phyloP scores from a whole-genome alignment of 2,113 vertebrate species.

The Sebastes fasciatus region DNA sequence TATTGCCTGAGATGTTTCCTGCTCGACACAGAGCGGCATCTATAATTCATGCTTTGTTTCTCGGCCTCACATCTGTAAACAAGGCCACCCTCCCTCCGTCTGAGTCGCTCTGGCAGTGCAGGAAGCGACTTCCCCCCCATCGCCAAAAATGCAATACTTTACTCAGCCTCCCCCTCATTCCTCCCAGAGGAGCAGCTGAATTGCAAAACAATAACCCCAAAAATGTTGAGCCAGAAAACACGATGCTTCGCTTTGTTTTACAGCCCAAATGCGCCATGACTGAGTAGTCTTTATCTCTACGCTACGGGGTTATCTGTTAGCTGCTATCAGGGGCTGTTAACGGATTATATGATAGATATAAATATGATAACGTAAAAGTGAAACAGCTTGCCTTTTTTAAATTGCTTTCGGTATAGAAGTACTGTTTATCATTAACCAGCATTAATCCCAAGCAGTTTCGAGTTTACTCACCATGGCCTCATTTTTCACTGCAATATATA shows the following conservation, averaged over 20 bases:
- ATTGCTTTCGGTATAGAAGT: neutral
- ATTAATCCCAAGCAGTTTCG: neutral
- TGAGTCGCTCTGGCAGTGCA: neutral
- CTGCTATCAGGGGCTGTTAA: neutral
- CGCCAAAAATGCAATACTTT: neutral
- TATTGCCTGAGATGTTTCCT: slow-evolving; percentile 23
- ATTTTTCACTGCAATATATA: no score
- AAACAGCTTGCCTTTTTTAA: neutral
- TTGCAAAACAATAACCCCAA: slow-evolving; percentile 10
- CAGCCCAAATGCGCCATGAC: neutral
- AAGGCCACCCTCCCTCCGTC: slow-evolving; percentile 11
- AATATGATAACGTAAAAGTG: neutral
- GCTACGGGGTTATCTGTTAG: neutral
- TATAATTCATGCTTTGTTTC: slow-evolving; percentile 58
- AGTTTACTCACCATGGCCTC: no score
- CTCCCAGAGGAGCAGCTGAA: neutral
- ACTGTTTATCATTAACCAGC: neutral
- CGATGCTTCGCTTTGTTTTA: slow-evolving; percentile 18
- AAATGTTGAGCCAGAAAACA: slow-evolving; percentile 15
- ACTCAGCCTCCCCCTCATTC: neutral
- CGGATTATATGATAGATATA: neutral
- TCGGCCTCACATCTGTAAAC: slow-evolving; percentile 53
- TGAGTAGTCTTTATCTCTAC: neutral
- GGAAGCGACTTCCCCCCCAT: neutral
- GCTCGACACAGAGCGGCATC: slow-evolving; percentile 30